Conservation (phyloP, 1,140 invertebrate species). For the Hylaeus anthracinus region DNA sequence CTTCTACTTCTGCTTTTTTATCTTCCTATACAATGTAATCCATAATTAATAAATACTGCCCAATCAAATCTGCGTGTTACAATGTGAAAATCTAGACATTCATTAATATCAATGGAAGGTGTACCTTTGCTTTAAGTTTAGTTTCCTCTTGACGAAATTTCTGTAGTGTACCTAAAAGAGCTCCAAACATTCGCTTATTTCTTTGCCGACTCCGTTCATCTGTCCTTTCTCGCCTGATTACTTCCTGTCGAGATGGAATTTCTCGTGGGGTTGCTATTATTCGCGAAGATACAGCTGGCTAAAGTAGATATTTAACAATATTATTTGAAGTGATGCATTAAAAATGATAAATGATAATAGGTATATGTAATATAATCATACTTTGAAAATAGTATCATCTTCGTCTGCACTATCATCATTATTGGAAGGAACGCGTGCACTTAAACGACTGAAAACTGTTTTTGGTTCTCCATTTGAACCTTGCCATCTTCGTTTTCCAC, state of each 20-base stretch:
- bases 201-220: constrained; percentile 92
- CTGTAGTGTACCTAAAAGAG: constrained; percentile 94
- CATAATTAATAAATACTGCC: too few relatives aligned
- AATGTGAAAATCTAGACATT: too few relatives aligned
- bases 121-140: constrained; percentile 88
- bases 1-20: constrained; percentile 93
- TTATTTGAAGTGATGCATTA: not conserved
- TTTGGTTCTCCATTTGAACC: constrained; percentile 77
- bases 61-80: too few relatives aligned
- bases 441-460: constrained; percentile 82
- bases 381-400: constrained; percentile 76
- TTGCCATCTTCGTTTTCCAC: constrained; percentile 77
- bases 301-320: constrained; percentile 16
- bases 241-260: constrained; percentile 87
- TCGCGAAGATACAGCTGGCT: constrained; percentile 81
- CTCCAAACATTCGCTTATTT: constrained; percentile 97
- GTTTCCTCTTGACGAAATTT: constrained; percentile 98
- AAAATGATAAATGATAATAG: not conserved
- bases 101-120: not conserved
- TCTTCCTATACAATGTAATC: constrained; percentile 83
- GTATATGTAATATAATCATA: constrained; percentile 51
- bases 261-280: constrained; percentile 85
- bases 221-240: constrained; percentile 90
- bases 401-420: constrained; percentile 80
- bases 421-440: constrained; percentile 76